Evolutionary conservation across 37 sponge, comb jelly and placozoan species (phyloP).

Genomic region (Cladorhizidae sp.): DNA sequence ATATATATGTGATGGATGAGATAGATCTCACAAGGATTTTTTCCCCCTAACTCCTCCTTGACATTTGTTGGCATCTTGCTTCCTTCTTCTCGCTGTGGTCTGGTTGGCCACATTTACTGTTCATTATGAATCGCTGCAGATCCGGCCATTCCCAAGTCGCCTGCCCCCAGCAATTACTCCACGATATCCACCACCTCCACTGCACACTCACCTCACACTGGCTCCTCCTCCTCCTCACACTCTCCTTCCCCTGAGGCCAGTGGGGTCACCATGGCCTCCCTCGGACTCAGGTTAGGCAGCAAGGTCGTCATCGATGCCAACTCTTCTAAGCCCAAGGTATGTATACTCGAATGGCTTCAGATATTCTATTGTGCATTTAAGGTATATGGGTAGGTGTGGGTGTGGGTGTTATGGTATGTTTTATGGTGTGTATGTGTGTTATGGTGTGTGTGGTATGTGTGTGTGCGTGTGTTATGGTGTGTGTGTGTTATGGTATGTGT

Average conservation of each 20-base stretch:
- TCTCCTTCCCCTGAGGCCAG: conserved; percentile 5
- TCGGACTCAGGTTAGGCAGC: conserved; percentile 59
- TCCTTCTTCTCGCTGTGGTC: no score
- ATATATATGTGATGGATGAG: no score
- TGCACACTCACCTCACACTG: conserved; percentile 3
- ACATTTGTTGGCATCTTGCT: no score
- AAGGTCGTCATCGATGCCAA: conserved; percentile 53
- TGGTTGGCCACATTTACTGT: no score
- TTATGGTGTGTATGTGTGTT: neutral
- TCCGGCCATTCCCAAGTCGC: conserved; percentile 17
- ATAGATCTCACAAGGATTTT: no score
- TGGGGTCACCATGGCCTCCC: conserved; percentile 56
- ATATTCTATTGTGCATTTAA: no score
- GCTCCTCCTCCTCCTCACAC: neutral
- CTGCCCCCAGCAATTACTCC: conserved; percentile 24
- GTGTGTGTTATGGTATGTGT: no score
- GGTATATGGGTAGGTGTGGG: conserved; percentile 2
- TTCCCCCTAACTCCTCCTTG: no score
- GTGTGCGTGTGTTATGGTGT: no score
- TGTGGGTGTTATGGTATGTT: neutral
- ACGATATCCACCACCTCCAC: conserved; percentile 19
- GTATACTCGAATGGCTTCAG: no score
- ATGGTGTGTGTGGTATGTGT: no score
- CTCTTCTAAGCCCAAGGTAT: conserved; percentile 51
- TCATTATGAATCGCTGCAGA: no score